Evolutionary conservation across 64 coral and sea anemone genomes (phyloP), one percentile per base, ranked within the genome.

Genomic region (Platygyra sinensis): DNA sequence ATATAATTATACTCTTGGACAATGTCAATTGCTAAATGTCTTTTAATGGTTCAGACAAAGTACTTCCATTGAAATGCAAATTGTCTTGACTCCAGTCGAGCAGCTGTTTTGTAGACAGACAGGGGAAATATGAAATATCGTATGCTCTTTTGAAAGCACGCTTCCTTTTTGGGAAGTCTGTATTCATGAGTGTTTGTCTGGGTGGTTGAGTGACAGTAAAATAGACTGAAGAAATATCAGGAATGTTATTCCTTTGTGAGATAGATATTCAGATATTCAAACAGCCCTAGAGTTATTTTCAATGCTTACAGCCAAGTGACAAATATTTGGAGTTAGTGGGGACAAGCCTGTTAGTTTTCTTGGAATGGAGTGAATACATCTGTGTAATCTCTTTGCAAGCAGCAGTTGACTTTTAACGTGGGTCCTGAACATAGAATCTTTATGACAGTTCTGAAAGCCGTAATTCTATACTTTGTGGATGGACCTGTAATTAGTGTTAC

Each of bases 21-120:
- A 69, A 69, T 29, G 49, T 79, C 50, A 42, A 7, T 46, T 49
- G 10, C n/a, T 42, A 36, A 75, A 29, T 30, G 1, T 73, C 14
- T 73, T 73, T 77, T 76, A 50, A 19, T 76, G 31, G 30, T 2
- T 50, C n/a, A 27, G 22, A 27, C 25, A n/a, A 36, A 69, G 20
- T 69, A 8, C 65, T 9, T n/a, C 51, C 9, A 54, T 79, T 79
- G 22, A 79, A 79, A 79, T 79, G 76, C 25, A 51, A 79, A 79
- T 79, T 11, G 29, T 22, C 15, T 3, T 4, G 12, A n/a, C n/a
- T 79, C 51, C 22, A 29, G 50, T 9, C 11, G 46, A 79, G 76
- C 50, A 28, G 76, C 50, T 79, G 36, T 57, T 55, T 39, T 1
- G 0, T 11, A 79, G 12, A 57, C 51, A n/a, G 65, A 69, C 24